A percentile compares a stretch with the other conserved stretches of the same genome.
phyloP scores from a whole-genome alignment of 2,113 vertebrate genomes.

The Myodes glareolus region DNA sequence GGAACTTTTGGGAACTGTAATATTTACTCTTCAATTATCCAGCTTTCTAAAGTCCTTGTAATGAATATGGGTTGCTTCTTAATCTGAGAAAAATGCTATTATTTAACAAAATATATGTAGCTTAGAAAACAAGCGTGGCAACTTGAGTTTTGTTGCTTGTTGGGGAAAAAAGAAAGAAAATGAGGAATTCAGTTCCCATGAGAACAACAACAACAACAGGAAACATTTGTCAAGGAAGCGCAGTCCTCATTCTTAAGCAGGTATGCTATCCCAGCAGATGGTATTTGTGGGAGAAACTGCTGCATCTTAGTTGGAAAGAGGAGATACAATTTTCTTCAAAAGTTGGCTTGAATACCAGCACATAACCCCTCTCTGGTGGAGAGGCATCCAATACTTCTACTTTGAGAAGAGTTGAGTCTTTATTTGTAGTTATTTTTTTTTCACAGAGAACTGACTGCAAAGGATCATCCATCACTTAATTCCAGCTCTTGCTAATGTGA shows the following conservation, averaged over 20 bases:
- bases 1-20: background rate
- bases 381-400: background rate
- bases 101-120: background rate
- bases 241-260: conserved; percentile 24
- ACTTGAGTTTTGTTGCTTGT: background rate
- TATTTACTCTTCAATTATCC: conserved; percentile 11
- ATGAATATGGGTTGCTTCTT: background rate
- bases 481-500: background rate
- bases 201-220: conserved; percentile 42
- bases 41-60: conserved; percentile 25
- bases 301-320: background rate
- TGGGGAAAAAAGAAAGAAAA: conserved; percentile 15
- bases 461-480: background rate
- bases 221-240: conserved; percentile 42
- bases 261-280: conserved; percentile 18
- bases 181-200: background rate
- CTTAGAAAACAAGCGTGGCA: background rate
- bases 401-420: background rate
- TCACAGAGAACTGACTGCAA: background rate
- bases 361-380: background rate
- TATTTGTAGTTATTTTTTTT: background rate
- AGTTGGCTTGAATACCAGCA: conserved; percentile 4
- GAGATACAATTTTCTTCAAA: background rate
- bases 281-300: conserved; percentile 43
- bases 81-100: conserved; percentile 22